Base-by-base conservation (phyloP, 2,888 invertebrate genomes). In the Shargacucullia verbasci region DNA sequence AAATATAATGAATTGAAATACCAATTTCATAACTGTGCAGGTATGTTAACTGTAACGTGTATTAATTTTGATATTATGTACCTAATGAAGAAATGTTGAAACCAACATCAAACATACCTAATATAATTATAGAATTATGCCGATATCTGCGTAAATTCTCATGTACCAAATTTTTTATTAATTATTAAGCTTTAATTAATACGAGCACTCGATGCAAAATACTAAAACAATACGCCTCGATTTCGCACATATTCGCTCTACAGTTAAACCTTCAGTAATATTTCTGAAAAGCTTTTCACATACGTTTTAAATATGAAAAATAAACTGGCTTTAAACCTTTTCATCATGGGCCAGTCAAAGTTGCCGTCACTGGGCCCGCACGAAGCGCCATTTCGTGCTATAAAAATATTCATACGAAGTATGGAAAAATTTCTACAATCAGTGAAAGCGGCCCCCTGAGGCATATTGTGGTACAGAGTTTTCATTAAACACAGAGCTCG, bases 401-500 rank as follows among this genome's bases (percentile, higher is more conserved):
- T 86, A 85, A 88, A 87, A 89, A 89, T 89, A 88, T 90, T 88
- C 89, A 89, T 89, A 85, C 80, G 79, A 77, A 82, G 83, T 84
- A 86, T 86, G 85, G 83, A 87, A 89, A 91, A 88, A 89, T 75
- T 83, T 79, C 82, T 82, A 87, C 90, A 92, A 92, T 91, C 92
- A 90, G 87, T 85, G 83, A 86, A 87, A 90, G 85, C 88, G 87
- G 82, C 84, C 89, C 91, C 92, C 86, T 73, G 86, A 79, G 92
- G 91, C 91, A 85, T 88, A 87, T 86, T 88, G 88, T 84, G 88
- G 88, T 88, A 89, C 88, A 83, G 85, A 88, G 87, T 91, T 93
- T 92, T 93, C 92, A 93, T 93, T 93, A 93, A 92, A 92, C 88
- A 89, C 82, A 83, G 76, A 87, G 83, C 84, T 78, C 75, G 86